These are phyloP conservation scores for Callospermophilus lateralis DNA, from an alignment of 2,113 vertebrate genomes.

Conservation along the genomic window DNA sequence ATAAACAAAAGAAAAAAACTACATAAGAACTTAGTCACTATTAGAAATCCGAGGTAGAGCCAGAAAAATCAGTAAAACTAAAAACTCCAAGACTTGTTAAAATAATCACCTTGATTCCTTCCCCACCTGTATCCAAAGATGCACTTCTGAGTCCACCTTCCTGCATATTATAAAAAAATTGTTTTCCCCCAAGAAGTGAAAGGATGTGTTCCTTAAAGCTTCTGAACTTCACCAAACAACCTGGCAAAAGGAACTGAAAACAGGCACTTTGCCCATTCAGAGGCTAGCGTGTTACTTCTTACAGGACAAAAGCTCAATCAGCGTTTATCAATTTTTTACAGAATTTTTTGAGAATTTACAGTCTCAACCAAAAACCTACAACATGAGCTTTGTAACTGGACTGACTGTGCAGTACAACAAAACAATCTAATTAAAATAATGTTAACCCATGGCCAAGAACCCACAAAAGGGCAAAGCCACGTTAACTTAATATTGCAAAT, in stretches of 20 bases:
- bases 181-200: slow-evolving; percentile 27
- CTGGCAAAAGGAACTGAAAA: slow-evolving; percentile 53
- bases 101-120: slow-evolving; percentile 10
- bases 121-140: neutral
- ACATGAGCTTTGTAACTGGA: neutral
- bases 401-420: neutral
- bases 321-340: neutral
- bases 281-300: neutral
- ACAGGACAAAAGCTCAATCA: neutral
- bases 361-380: slow-evolving; percentile 51
- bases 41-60: slow-evolving; percentile 5
- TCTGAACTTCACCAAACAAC: neutral
- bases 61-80: neutral
- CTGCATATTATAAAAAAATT: slow-evolving; percentile 9
- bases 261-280: neutral
- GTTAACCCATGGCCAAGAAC: slow-evolving; percentile 11
- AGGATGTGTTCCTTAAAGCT: slow-evolving; percentile 30
- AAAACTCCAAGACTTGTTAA: slow-evolving; percentile 14
- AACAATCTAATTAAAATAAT: slow-evolving; percentile 42
- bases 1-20: neutral
- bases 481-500: neutral
- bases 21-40: neutral
- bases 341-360: neutral
- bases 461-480: slow-evolving; percentile 8
- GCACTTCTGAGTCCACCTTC: slow-evolving; percentile 14